A percentile compares a stretch with the other conserved stretches of the same genome.
phyloP scores from a whole-genome alignment of 1,140 invertebrate genomes.

The Drosophila sulfurigaster region DNA sequence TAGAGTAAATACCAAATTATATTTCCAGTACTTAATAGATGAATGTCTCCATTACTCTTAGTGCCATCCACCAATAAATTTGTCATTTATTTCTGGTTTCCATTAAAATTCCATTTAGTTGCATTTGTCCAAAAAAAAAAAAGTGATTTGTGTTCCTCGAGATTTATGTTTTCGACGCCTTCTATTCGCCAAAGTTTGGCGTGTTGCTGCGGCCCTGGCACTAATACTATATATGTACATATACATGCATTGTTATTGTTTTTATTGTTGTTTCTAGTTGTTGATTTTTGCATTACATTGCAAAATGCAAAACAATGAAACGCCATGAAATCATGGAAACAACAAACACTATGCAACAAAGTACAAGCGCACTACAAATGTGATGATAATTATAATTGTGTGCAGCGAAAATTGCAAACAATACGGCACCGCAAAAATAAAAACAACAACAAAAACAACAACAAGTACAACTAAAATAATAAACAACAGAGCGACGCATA shows the following conservation, averaged over 20 bases:
- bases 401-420: conserved; percentile 44
- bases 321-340: conserved; percentile 32
- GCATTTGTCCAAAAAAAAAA: neutral
- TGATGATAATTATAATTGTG: conserved; percentile 46
- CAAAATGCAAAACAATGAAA: conserved; percentile 53
- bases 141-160: neutral
- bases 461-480: neutral
- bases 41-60: neutral
- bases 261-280: conserved; percentile 29
- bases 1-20: neutral
- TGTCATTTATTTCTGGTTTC: neutral
- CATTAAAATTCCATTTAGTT: neutral
- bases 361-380: conserved; percentile 13
- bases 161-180: conserved; percentile 3
- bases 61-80: neutral
- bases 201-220: conserved; percentile 20
- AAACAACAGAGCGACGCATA: conserved; percentile 5
- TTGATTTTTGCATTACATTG: conserved; percentile 47
- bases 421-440: conserved; percentile 22
- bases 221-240: conserved; percentile 10
- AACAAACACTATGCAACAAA: conserved; percentile 25
- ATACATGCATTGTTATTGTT: conserved; percentile 25
- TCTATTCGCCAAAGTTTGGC: conserved; percentile 9
- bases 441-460: neutral
- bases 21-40: neutral